Conservation (phyloP, 2,797 vertebrate genomes). For the Phylloscopus collybita region DNA sequence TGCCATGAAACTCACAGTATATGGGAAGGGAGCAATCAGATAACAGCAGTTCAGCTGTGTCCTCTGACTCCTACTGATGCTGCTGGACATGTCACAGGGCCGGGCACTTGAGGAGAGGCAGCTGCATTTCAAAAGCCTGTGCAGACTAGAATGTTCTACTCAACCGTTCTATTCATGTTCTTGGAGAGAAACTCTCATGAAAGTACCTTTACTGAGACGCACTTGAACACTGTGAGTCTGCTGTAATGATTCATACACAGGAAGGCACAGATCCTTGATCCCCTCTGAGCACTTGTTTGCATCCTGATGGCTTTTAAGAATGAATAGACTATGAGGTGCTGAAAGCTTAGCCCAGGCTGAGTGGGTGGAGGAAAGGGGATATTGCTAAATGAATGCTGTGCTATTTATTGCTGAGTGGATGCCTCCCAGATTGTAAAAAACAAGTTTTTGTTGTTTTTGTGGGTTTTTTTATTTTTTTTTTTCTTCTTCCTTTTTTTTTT, state of each 20-base stretch:
- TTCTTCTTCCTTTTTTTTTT: background rate
- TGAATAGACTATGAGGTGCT: background rate
- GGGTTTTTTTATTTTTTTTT: background rate
- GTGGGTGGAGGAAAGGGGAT: background rate
- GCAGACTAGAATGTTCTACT: background rate
- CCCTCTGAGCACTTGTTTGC: background rate
- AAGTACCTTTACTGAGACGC: background rate
- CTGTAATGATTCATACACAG: background rate
- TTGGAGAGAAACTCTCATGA: background rate
- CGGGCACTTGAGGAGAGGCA: background rate
- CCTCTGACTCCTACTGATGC: background rate
- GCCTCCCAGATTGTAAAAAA: background rate
- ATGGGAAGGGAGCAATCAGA: background rate
- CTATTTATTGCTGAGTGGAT: constrained; percentile 8
- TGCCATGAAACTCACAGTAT: accelerated
- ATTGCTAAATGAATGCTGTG: background rate
- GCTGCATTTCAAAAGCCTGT: background rate
- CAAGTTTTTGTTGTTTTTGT: background rate
- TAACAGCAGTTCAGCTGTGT: background rate
- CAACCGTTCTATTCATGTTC: background rate
- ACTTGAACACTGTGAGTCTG: background rate
- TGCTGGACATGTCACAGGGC: background rate
- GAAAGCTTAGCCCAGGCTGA: background rate
- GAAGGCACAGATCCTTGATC: background rate
- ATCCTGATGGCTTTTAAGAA: background rate